Evolutionary conservation across 2,888 invertebrate species (phyloP), one percentile per base, ranked within the genome.

Genomic region (Pomacea canaliculata): DNA sequence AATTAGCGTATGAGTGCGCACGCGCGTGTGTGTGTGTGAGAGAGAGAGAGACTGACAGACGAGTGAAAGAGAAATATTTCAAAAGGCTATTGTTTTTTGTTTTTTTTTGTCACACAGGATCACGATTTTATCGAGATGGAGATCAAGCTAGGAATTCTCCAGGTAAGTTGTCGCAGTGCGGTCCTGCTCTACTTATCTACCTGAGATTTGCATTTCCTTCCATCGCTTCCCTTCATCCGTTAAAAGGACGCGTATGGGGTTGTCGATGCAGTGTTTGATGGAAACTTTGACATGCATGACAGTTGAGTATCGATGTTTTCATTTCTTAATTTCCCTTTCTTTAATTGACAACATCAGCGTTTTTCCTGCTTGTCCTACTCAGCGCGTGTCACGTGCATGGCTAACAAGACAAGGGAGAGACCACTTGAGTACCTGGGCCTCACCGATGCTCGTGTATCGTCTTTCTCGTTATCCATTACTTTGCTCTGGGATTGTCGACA

Each of bases 51-150:
- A 37, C 37, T 37, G 37, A 37, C 37, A 37, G 37, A 37, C 37
- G 37, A 37, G 37, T 37, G 37, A 37, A 23, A 23, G 37, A 5
- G 37, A 5, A 37, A 37, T 37, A 37, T 37, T 37, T 37, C 37
- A 37, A 5, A 37, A 5, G 37, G 3, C 37, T 37, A 37, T 5
- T 37, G 37, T 37, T 37, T 37, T 37, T 37, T 37, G 5, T 5
- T 37, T 0, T 37, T 37, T 37, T 37, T 37, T 37, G 5, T 37
- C 5, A 85, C 95, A 72, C 94, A 94, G 90, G 96, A 97, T 88
- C 96, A 96, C 91, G 93, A 94, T 87, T 96, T 98, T 92, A 92
- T 97, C 85, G 97, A 97, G 90, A 94, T 97, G 86, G 98, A 98
- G 92, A 93, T 97, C 82, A 96, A 97, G 91, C 97, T 96, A 90